Conservation (phyloP, 2,888 invertebrate species). For the Corythucha ciliata region DNA sequence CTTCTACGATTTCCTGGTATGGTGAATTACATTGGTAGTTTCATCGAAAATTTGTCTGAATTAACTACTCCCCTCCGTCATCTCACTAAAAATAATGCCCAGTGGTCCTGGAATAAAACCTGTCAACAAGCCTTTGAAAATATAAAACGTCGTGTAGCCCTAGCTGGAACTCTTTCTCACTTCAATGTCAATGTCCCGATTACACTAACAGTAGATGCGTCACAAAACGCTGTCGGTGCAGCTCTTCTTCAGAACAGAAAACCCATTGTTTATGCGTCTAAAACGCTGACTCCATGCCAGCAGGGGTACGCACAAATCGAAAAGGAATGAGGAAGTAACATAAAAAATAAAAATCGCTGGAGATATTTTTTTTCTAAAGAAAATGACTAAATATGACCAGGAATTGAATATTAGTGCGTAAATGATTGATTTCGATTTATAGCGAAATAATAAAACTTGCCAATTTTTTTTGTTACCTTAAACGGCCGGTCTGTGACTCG, state of each 20-base stretch:
- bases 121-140: slow-evolving; percentile 12
- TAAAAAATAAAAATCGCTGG: too few species aligned
- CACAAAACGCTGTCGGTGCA: slow-evolving; percentile 9
- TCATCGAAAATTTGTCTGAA: slow-evolving; percentile 32
- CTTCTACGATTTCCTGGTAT: slow-evolving; percentile 33
- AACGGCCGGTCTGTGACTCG: too few species aligned
- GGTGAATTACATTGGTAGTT: slow-evolving; percentile 33
- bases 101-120: slow-evolving; percentile 12
- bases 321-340: too few species aligned
- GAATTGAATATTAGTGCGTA: too few species aligned
- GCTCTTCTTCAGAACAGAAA: slow-evolving; percentile 9
- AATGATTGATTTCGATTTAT: too few species aligned
- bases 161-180: slow-evolving; percentile 10
- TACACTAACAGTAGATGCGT: neutral
- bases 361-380: too few species aligned
- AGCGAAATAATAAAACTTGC: too few species aligned
- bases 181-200: slow-evolving; percentile 7
- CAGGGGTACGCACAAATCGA: slow-evolving; percentile 1
- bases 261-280: slow-evolving; percentile 6
- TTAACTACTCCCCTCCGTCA: slow-evolving; percentile 29
- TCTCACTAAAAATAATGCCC: slow-evolving; percentile 28
- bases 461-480: too few species aligned
- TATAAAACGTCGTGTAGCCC: slow-evolving; percentile 3
- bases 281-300: neutral
- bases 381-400: too few species aligned